Conservation (phyloP, 2,888 invertebrate species). For the Netelia virgata region DNA sequence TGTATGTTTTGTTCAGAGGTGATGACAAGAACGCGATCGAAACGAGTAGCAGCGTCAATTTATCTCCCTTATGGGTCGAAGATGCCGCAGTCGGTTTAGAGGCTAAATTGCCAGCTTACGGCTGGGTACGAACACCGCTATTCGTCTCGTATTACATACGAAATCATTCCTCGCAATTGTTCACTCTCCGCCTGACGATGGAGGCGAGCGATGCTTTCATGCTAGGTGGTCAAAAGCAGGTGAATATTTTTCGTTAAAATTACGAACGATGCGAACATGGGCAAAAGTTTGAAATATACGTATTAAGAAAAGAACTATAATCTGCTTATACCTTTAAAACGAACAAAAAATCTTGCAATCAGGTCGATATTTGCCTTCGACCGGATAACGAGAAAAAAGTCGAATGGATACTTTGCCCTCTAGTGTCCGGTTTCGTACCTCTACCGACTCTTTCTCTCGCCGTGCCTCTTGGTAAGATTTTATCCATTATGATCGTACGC, state of each 20-base stretch:
- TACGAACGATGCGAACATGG: too few relatives aligned
- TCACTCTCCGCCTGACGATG: slow-evolving; percentile 91
- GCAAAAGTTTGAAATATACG: too few relatives aligned
- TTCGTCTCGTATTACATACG: slow-evolving; percentile 90
- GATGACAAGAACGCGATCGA: slow-evolving; percentile 77
- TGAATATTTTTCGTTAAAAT: slow-evolving; percentile 77
- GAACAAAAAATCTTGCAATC: slow-evolving; percentile 52
- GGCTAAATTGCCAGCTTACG: slow-evolving; percentile 90
- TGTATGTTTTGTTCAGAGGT: slow-evolving; percentile 72
- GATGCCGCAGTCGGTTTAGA: slow-evolving; percentile 88
- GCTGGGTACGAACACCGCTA: slow-evolving; percentile 90
- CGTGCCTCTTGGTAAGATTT: slow-evolving; percentile 81
- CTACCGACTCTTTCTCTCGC: slow-evolving; percentile 86
- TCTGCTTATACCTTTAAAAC: too few relatives aligned
- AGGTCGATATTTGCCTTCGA: slow-evolving; percentile 85
- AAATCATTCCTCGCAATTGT: slow-evolving; percentile 90
- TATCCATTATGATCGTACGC: neutral
- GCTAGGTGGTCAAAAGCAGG: slow-evolving; percentile 97
- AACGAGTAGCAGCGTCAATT: slow-evolving; percentile 86
- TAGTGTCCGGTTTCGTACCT: slow-evolving; percentile 87
- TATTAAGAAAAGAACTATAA: too few relatives aligned
- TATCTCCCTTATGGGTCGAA: slow-evolving; percentile 87
- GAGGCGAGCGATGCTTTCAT: slow-evolving; percentile 96
- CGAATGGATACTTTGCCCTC: slow-evolving; percentile 92
- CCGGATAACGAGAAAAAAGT: slow-evolving; percentile 88